A percentile compares a stretch with the other conserved stretches of the same genome.
phyloP scores from a whole-genome alignment of 2,113 vertebrate genomes.

The Paratilapia polleni region DNA sequence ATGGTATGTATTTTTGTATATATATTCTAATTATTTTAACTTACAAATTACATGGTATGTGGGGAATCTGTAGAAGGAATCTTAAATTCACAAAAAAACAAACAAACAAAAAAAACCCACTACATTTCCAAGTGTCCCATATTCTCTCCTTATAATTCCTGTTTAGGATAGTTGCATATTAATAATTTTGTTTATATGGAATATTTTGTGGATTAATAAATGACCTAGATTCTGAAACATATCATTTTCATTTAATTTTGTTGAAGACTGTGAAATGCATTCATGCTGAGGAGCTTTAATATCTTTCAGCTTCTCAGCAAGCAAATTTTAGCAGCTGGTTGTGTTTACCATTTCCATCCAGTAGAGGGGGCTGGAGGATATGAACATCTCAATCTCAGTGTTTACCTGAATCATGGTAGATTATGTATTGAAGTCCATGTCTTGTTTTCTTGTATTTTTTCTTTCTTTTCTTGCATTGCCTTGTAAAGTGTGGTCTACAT shows the following conservation, averaged over 20 bases:
- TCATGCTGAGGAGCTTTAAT: background rate
- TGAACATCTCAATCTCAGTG: background rate
- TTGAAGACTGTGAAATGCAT: too few species aligned
- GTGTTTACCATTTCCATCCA: conserved; percentile 13
- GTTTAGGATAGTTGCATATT: background rate
- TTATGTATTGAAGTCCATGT: conserved; percentile 12
- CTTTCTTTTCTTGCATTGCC: background rate
- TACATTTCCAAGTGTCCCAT: background rate
- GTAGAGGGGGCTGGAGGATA: conserved; percentile 67
- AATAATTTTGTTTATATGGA: background rate
- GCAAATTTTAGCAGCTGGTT: background rate
- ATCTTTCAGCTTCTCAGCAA: background rate
- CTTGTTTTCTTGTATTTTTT: background rate
- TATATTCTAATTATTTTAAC: background rate
- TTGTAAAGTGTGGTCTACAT: background rate
- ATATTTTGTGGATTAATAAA: background rate
- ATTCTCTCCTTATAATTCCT: background rate
- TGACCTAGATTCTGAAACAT: background rate
- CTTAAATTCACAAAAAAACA: background rate
- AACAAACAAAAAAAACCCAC: background rate
- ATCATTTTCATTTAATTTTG: background rate
- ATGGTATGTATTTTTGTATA: background rate
- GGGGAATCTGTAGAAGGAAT: accelerated
- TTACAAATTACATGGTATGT: background rate
- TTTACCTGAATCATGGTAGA: background rate